These are phyloP conservation scores for Eidolon helvum DNA, from an alignment of 2,113 vertebrate genomes.

Conservation along the genomic window DNA sequence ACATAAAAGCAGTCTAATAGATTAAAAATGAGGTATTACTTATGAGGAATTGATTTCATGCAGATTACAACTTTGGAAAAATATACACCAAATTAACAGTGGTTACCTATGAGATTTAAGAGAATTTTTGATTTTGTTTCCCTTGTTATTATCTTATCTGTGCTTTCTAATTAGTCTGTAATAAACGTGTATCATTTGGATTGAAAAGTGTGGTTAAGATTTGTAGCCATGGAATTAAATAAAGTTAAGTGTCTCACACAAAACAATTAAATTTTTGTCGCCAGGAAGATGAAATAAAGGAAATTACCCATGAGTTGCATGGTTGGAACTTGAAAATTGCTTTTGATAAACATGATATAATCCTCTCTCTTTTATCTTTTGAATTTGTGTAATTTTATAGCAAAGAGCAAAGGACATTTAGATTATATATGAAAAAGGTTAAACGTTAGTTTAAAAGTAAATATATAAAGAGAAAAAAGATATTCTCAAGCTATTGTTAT, in stretches of 20 bases:
- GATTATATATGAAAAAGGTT: neutral
- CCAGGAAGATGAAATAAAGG: conserved; percentile 12
- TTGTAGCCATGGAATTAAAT: neutral
- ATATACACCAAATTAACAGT: neutral
- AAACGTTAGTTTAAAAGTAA: conserved; percentile 22
- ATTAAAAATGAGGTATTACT: conserved; percentile 15
- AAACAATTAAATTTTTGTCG: neutral
- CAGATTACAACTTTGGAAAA: conserved; percentile 17
- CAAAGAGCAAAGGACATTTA: neutral
- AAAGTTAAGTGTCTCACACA: neutral
- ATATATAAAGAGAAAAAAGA: neutral
- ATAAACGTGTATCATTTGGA: neutral
- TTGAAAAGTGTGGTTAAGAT: conserved; percentile 3
- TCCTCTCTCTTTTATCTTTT: neutral
- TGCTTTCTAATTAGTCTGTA: neutral
- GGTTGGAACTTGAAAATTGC: neutral
- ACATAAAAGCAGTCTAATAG: neutral
- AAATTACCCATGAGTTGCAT: neutral
- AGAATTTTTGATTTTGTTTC: conserved; percentile 2
- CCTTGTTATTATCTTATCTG: neutral
- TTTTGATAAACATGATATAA: neutral
- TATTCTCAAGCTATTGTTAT: neutral
- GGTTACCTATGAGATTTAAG: neutral
- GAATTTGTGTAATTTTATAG: conserved; percentile 27
- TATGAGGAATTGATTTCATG: neutral